Base-by-base conservation (phyloP, 2,113 vertebrate genomes). In the Crotophaga sulcirostris region DNA sequence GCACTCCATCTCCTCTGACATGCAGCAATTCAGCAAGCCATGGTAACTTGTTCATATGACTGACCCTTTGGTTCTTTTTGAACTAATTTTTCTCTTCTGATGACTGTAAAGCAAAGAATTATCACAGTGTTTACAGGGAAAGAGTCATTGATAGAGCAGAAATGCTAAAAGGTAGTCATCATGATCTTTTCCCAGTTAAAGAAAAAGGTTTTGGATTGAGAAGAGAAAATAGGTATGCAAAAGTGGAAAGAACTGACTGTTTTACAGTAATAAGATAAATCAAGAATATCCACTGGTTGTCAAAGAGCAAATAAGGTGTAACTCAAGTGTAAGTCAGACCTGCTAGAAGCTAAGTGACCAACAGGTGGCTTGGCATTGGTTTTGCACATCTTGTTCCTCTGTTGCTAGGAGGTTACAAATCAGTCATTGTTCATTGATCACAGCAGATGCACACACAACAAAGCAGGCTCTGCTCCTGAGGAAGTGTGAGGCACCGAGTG, bases 371-470 rank as follows among this genome's bases (percentile, higher is more conserved):
- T 82, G 34, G 34, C 38, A 28, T 4, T 24, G 10, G 13, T 73
- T 89, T 77, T 69, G 31, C 45, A 54, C 1, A 0, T 23, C n/a
- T 73, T 68, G 59, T 77, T 13, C 33, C 28, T 40, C 28, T 44
- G 25, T 42, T 40, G 28, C 28, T 66, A 21, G 56, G 24, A 86
- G 25, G 21, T 28, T 7, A n/a, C 33, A 45, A 25, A 29, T 56
- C 58, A 38, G 13, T 20, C 80, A 34, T 18, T 12, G 26, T 20
- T 19, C n/a, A 20, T 31, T 31, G 16, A 52, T 36, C 54, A 25
- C 2, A 4, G 13, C 9, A 23, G 33, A 19, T 0, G 5, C 26
- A 16, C 49, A 29, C 1, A 3, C 31, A 44, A 44, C 74, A 44
- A 59, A 84, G n/a, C 6, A 45, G 36, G 17, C 10, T 29, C 19